Percentiles rank a stretch among this genome's conserved stretches.
phyloP scores from a whole-genome alignment of 2,888 invertebrate species.

The Arge pagana region DNA sequence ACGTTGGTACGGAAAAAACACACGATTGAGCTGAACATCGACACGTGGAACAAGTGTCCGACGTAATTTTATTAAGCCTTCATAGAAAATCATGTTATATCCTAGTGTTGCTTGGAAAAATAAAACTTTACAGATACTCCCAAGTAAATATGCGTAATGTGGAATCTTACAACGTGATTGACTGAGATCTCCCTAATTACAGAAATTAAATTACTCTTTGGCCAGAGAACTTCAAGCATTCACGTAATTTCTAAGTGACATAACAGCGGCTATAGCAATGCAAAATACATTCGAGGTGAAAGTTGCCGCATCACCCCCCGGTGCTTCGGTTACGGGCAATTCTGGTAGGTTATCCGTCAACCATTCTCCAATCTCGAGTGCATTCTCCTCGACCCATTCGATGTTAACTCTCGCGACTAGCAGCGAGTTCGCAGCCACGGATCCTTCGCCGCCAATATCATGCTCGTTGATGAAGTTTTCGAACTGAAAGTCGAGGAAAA shows the following conservation, averaged over 20 bases:
- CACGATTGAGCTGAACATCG: no score
- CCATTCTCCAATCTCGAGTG: background rate
- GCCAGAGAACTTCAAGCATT: background rate
- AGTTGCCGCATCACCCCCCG: background rate
- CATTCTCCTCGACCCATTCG: conserved; percentile 33
- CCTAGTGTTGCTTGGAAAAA: no score
- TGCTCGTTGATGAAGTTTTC: conserved; percentile 20
- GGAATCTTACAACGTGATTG: background rate
- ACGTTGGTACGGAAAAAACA: no score
- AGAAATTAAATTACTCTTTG: background rate
- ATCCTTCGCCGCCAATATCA: conserved; percentile 28
- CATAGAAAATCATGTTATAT: no score
- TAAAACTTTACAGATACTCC: background rate
- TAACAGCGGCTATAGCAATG: background rate
- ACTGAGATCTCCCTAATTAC: background rate
- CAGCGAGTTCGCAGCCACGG: conserved; percentile 31
- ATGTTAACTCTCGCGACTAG: conserved; percentile 30
- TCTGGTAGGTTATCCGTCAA: background rate
- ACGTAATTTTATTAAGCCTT: no score
- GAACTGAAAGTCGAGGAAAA: background rate
- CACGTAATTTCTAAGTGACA: background rate
- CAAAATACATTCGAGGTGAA: conserved; percentile 3
- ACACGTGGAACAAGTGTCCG: no score
- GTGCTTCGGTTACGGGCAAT: background rate
- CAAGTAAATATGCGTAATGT: background rate